Evolutionary conservation across 2,113 vertebrate genomes (phyloP), one percentile per base, ranked within the genome.

Genomic region (Athene noctua): DNA sequence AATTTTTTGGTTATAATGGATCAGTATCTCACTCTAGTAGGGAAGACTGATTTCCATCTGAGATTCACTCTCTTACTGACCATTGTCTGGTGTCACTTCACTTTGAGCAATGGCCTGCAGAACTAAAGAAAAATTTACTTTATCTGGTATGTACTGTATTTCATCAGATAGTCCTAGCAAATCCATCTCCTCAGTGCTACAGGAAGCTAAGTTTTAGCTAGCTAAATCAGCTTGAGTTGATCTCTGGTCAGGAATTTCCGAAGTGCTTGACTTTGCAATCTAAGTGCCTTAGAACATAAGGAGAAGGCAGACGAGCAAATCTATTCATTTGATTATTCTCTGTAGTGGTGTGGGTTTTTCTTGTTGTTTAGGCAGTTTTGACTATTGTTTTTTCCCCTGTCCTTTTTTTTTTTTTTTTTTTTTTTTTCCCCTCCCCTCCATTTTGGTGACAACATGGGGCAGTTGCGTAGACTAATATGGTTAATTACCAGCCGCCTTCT

Each of bases 331-430:
- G 7, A 36, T 66, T 21, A 1, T 38, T 23, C 19, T 14, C 13
- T 15, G 2, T n/a, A 20, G 6, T 22, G 11, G 5, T n/a, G 10
- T 3, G 0, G 1, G 0, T 9, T 54, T 17, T 30, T 68, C 1
- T 5, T 59, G 3, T n/a, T 74, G 14, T 52, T 9, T 29, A 18
- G 26, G 7, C n/a, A n/a, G 3, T 15, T 51, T 14, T 49, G 15
- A 21, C 25, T 67, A 47, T 47, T 18, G 7, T 47, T 15, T 54
- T 49, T 13, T 38, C 2, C 5, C 23, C 3, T n/a, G 5, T 3
- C n/a, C 92, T 38, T 61, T 51, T 67, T 13, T 12, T n/a, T 22
- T 14, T 10, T 9, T 10, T 10, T 34, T 36, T 55, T 51, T 13
- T 57, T 38, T 21, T 42, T 19, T 27, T 20, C 27, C 11, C 5